phyloP scores from a whole-genome alignment of 2,888 invertebrate genomes.

The Xanthostigma xanthostigma region DNA sequence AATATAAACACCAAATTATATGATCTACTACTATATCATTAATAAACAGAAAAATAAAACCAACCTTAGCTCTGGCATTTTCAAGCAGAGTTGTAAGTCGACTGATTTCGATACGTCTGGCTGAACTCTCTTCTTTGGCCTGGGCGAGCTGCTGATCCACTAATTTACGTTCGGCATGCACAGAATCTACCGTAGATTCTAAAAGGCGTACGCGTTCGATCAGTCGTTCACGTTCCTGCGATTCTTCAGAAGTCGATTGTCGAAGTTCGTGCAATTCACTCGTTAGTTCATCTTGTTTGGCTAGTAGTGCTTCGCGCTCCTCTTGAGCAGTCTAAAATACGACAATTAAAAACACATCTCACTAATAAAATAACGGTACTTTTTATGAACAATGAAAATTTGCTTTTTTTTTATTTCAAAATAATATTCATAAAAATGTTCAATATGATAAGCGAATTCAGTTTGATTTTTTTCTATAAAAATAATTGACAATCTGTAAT shows the following conservation, averaged over 20 bases:
- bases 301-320: constrained; percentile 54
- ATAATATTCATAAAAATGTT: too few species aligned
- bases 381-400: neutral
- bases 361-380: neutral
- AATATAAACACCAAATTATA: too few species aligned
- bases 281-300: constrained; percentile 66
- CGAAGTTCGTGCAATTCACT: constrained; percentile 51
- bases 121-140: constrained; percentile 58
- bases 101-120: constrained; percentile 65
- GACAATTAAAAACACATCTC: constrained; percentile 7
- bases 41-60: neutral
- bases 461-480: too few species aligned
- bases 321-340: constrained; percentile 50
- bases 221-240: constrained; percentile 46
- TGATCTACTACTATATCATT: too few species aligned
- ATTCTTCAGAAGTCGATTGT: constrained; percentile 39
- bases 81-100: constrained; percentile 64
- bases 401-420: neutral
- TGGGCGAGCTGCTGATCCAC: constrained; percentile 56
- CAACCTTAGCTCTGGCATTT: constrained; percentile 67
- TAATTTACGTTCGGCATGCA: constrained; percentile 57
- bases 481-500: too few species aligned
- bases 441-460: too few species aligned
- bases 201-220: constrained; percentile 53
- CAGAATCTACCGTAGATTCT: constrained; percentile 59